Evolutionary conservation across 23 tunicate genomes (phyloP), one percentile per base, ranked within the genome.

Genomic region (Aplidium turbinatum): DNA sequence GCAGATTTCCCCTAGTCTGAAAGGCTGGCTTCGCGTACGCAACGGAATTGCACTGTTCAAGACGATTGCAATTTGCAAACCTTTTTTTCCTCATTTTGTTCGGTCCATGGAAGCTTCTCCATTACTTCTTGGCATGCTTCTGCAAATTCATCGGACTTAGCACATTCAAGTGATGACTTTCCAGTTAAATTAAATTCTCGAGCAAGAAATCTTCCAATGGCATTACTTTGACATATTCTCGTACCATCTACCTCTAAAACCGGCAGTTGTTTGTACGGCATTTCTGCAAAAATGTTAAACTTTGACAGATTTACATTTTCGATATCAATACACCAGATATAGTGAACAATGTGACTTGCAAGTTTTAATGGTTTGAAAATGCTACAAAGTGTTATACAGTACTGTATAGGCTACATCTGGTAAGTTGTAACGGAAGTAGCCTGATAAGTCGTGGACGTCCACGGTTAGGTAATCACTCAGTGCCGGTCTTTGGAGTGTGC

Each of bases 191-290:
- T 56, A 13, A 85, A 77, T 38, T 77, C 91, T 16, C 83, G 35
- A 9, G 78, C 91, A 19, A 85, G 72, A 52, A 39, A 85, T 3
- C 91, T 69, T 9, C 51, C 63, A 16, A 85, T 58, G 24, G 91
- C 78, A 1, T 46, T 29, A 38, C 91, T 85, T 58, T 85, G 91
- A 21, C 83, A 20, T 2, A 57, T 47, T n/a, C 5, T 69, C 26
- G 23, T 39, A 13, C 83, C 91, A 38, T 71, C 81, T 11, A 85
- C 78, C 33, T 85, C 91, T 32, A 85, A 42, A 19, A 85, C 48
- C 18, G 91, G 91, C 42, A 85, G 24, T 60, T 85, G 91, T 1
- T 50, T 57, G 72, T 58, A 85, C 1, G 91, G 91, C 64, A 78
- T 58, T 4, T 85, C 91, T 85, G 53, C 4, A 38, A 76, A 51